These are phyloP conservation scores for Anthoscopus minutus DNA, from an alignment of 2,113 vertebrate genomes.

Conservation along the genomic window DNA sequence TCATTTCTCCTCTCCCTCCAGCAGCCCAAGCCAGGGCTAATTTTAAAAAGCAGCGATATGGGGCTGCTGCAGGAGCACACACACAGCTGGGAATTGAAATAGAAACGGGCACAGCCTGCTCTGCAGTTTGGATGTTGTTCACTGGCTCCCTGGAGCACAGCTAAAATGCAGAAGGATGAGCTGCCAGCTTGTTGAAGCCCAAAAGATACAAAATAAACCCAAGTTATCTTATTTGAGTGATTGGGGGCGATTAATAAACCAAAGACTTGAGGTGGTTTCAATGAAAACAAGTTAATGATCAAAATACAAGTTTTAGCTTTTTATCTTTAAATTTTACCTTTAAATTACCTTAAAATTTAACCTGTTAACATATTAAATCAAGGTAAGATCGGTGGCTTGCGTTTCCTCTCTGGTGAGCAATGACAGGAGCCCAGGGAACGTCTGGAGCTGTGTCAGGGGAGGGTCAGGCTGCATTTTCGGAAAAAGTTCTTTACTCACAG, in stretches of 20 bases:
- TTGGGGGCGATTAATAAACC: neutral
- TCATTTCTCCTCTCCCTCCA: neutral
- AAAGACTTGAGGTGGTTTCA: neutral
- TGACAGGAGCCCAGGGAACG: neutral
- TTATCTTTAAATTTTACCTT: too few relatives aligned
- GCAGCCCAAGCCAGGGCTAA: constrained; percentile 13
- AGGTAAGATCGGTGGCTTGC: neutral
- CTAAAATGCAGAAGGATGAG: neutral
- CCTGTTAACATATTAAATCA: neutral
- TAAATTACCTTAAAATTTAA: too few relatives aligned
- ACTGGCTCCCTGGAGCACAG: accelerated
- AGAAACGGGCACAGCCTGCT: neutral
- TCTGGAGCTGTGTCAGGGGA: neutral
- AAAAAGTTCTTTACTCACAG: too few relatives aligned
- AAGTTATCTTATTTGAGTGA: neutral
- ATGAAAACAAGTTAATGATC: neutral
- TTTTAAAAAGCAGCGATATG: constrained; percentile 47
- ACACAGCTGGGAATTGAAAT: neutral
- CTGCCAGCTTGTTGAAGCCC: neutral
- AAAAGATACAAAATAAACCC: neutral
- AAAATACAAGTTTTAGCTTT: accelerated
- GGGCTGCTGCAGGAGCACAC: neutral
- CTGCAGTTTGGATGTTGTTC: accelerated
- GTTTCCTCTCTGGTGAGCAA: neutral
- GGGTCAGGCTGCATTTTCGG: neutral